Evolutionary conservation across 2,797 vertebrate species (phyloP).

Genomic region (Characodon lateralis): DNA sequence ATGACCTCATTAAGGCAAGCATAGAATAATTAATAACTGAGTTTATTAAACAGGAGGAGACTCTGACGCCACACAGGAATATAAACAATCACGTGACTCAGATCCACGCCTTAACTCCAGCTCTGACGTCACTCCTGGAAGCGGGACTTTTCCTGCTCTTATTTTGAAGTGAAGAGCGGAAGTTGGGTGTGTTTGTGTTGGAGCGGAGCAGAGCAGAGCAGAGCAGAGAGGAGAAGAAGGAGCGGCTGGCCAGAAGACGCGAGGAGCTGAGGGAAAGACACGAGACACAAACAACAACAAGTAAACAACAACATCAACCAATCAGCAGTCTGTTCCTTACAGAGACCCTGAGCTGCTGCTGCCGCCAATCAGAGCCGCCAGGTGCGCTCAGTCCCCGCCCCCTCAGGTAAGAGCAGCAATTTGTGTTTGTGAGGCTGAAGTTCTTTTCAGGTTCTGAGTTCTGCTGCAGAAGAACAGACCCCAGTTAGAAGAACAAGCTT

Average conservation of each 20-base stretch:
- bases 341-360: neutral
- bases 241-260: neutral
- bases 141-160: neutral
- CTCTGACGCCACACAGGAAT: neutral
- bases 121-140: constrained; percentile 1
- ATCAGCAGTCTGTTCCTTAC: neutral
- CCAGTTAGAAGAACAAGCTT: too few relatives aligned
- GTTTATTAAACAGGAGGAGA: too few relatives aligned
- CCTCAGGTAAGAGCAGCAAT: constrained; percentile 30
- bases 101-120: neutral
- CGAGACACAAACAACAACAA: neutral
- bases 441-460: neutral
- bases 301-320: neutral
- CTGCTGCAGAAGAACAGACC: neutral
- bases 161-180: constrained; percentile 1
- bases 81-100: neutral
- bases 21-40: too few relatives aligned
- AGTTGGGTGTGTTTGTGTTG: neutral
- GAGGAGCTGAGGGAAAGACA: neutral
- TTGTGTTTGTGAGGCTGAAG: too few relatives aligned
- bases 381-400: constrained; percentile 51
- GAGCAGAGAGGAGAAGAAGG: neutral
- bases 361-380: constrained; percentile 19
- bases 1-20: too few relatives aligned
- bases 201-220: neutral